A percentile compares a stretch with the other conserved stretches of the same genome.
These are phyloP conservation scores for Epinotia bilunana DNA, from an alignment of 2,888 invertebrate species.

Conservation along the genomic window DNA sequence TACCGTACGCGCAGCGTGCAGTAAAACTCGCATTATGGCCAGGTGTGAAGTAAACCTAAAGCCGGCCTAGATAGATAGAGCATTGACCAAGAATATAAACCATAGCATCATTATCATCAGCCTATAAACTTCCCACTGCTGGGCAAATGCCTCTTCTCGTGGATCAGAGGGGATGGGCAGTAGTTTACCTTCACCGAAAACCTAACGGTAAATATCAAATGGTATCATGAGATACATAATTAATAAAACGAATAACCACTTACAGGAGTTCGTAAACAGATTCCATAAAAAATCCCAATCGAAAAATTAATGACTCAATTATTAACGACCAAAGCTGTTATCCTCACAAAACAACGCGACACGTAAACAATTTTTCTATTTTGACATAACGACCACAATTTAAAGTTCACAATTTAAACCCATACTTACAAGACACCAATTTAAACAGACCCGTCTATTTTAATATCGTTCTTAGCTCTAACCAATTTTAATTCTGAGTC, in stretches of 20 bases:
- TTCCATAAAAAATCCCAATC: constrained; percentile 43
- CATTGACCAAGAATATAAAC: neutral
- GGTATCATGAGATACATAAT: neutral
- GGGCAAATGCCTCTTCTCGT: too few relatives aligned
- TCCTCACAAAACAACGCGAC: constrained; percentile 60
- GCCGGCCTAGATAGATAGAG: too few relatives aligned
- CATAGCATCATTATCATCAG: too few relatives aligned
- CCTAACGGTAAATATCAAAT: too few relatives aligned
- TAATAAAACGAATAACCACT: constrained; percentile 13
- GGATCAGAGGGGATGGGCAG: too few relatives aligned
- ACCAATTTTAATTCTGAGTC: constrained; percentile 9
- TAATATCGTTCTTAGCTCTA: neutral
- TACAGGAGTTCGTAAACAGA: constrained; percentile 26
- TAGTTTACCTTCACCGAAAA: too few relatives aligned
- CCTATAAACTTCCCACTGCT: too few relatives aligned
- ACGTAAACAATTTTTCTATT: constrained; percentile 56
- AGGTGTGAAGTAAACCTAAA: too few relatives aligned
- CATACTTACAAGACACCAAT: constrained; percentile 48
- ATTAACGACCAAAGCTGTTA: constrained; percentile 54
- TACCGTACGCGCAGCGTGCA: too few relatives aligned
- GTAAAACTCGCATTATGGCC: too few relatives aligned
- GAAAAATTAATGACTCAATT: constrained; percentile 55
- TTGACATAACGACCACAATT: constrained; percentile 53
- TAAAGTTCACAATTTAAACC: constrained; percentile 49
- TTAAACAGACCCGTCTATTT: constrained; percentile 48